Evolutionary conservation across 2,113 vertebrate species (phyloP).

Genomic region (Jaculus jaculus): DNA sequence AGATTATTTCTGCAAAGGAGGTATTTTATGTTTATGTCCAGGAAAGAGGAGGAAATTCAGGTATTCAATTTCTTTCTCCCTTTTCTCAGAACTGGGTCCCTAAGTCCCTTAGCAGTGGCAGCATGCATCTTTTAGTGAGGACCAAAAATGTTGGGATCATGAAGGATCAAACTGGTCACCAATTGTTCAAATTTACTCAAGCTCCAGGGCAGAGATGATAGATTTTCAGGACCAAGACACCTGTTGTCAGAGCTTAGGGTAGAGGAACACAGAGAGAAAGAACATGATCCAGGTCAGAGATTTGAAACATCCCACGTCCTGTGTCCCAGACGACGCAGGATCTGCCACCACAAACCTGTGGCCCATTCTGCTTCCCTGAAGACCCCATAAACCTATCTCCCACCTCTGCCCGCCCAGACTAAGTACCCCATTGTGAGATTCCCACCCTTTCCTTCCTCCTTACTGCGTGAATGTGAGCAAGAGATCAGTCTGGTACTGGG

Average conservation of each 20-base stretch:
- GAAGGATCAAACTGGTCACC: conserved; percentile 86
- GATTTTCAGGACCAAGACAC: conserved; percentile 61
- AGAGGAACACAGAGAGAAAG: conserved; percentile 31
- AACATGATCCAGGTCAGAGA: neutral
- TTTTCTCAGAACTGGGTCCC: neutral
- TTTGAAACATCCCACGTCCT: neutral
- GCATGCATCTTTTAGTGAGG: conserved; percentile 59
- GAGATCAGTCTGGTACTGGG: conserved; percentile 90
- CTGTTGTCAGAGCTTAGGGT: conserved; percentile 66
- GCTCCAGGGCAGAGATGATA: conserved; percentile 84
- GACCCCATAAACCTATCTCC: neutral
- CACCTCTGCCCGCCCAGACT: neutral
- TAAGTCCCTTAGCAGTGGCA: neutral
- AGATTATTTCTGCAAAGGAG: conserved; percentile 76
- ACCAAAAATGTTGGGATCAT: conserved; percentile 89
- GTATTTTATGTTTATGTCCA: conserved; percentile 59
- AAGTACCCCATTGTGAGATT: neutral
- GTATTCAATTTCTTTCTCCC: neutral
- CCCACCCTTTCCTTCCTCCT: conserved; percentile 78
- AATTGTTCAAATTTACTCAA: conserved; percentile 86
- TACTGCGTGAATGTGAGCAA: conserved; percentile 90
- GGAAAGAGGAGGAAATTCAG: conserved; percentile 26
- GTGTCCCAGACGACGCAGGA: neutral
- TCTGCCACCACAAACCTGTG: conserved; percentile 2
- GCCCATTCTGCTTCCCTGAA: neutral